A percentile compares a stretch with the other conserved stretches of the same genome.
phyloP scores from a whole-genome alignment of 2,797 vertebrate genomes.

The Bryconaethiops microstoma region DNA sequence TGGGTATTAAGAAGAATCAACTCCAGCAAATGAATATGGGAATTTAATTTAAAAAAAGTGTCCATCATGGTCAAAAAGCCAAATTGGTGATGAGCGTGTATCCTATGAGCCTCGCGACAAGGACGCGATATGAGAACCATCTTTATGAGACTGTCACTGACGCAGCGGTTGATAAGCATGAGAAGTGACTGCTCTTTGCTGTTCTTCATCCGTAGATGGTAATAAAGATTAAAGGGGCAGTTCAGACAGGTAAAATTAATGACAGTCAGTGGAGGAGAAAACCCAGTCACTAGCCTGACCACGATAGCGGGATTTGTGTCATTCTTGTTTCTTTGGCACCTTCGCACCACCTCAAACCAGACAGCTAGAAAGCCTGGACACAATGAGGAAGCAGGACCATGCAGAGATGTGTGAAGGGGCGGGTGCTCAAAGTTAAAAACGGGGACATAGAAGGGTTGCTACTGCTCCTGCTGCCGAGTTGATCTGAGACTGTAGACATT shows the following conservation, averaged over 20 bases:
- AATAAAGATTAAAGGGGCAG: background rate
- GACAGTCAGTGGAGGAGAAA: background rate
- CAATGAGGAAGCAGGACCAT: constrained; percentile 13
- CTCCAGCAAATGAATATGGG: constrained; percentile 14
- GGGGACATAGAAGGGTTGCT: too few species aligned
- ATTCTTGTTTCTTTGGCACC: background rate
- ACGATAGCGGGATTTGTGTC: background rate
- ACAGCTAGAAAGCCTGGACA: constrained; percentile 17
- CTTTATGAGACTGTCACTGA: background rate
- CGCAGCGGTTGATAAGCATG: background rate
- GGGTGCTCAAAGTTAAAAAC: too few species aligned
- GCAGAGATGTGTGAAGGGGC: too few species aligned
- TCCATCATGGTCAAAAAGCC: constrained; percentile 6
- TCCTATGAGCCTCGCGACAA: background rate
- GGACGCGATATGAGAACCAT: background rate
- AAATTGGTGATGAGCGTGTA: background rate
- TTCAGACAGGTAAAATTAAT: background rate
- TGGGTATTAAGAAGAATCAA: constrained; percentile 23
- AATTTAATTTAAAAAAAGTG: constrained; percentile 2
- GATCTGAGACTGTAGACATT: too few species aligned
- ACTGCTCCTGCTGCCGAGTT: too few species aligned
- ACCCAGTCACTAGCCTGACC: background rate
- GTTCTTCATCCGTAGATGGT: background rate
- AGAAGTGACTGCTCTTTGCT: background rate
- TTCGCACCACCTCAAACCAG: background rate